Evolutionary conservation across 2,113 vertebrate genomes (phyloP).

Genomic region (Polyodon spathula): DNA sequence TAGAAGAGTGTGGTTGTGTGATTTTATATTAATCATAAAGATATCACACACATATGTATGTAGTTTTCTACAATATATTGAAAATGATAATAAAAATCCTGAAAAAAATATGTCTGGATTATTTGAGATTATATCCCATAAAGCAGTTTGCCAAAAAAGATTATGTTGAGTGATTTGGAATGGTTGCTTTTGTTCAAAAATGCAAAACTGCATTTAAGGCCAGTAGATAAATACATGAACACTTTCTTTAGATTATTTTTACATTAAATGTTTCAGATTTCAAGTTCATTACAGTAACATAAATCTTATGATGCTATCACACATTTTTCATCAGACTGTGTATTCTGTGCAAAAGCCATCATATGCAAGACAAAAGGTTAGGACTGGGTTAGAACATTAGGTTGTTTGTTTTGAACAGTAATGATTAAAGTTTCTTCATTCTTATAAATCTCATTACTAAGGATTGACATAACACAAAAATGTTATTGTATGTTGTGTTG

Average conservation of each 20-base stretch:
- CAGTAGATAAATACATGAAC: slow-evolving; percentile 8
- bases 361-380: slow-evolving; percentile 1
- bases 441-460: no score
- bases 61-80: no score
- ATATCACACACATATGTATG: no score
- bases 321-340: slow-evolving; percentile 14
- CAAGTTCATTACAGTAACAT: slow-evolving; percentile 15
- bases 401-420: no score
- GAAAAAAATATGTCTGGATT: no score
- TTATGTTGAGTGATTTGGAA: slow-evolving; percentile 7
- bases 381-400: slow-evolving; percentile 7
- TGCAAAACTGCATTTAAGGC: slow-evolving; percentile 13
- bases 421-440: no score
- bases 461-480: no score
- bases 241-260: slow-evolving; percentile 15
- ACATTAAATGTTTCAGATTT: slow-evolving; percentile 22
- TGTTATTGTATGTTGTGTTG: no score
- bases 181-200: slow-evolving; percentile 16
- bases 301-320: slow-evolving; percentile 15
- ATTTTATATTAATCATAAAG: no score
- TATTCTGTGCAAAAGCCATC: slow-evolving; percentile 14
- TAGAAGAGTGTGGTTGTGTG: no score
- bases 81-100: no score
- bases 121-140: neutral
- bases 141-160: slow-evolving; percentile 7